Base-by-base conservation (phyloP, 2,113 vertebrate species). In the Lethenteron camtschaticum region DNA sequence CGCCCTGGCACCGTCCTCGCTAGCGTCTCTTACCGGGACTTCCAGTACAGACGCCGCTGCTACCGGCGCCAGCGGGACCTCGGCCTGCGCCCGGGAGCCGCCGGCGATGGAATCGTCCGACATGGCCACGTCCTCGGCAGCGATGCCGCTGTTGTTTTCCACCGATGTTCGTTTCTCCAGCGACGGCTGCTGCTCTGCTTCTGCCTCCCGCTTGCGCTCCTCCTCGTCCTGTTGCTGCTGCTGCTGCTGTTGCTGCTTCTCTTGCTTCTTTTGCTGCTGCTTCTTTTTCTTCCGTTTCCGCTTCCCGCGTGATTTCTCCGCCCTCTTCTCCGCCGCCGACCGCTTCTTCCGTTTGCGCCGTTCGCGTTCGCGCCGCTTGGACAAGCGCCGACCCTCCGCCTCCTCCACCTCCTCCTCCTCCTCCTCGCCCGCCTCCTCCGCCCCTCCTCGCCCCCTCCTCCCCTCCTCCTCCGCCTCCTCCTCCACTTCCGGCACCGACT, bases 381-480 rank as follows among this genome's bases (percentile, higher is more conserved):
- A 82, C 80, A 24, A 83, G 81, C 9, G 82, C 80, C 16, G 81
- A 82, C 77, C 83, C 86, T 76, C 77, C 74, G 89, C 88, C 78
- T 85, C 86, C 75, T 90, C 80, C 70, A 78, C 83, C 57, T 88
- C 82, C 72, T 85, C 86, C 57, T 74, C 77, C 72, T 75, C 8
- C 12, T 86, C 84, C 72, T 81, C 84, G 71, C 73, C 75, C 71
- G 76, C 78, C 75, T 83, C 80, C 70, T 78, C 79, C 75, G 80
- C n/a, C 70, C 78, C 56, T 83, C 74, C 14, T 74, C 56, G 79
- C 78, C 72, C 80, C 84, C 68, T 78, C 74, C 9, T 84, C 85
- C 14, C 81, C 16, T 70, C 94, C 85, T 72, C 92, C 92, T 78
- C 94, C 82, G 74, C 85, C 86, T 76, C 88, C 95, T 74, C 95